Conservation (phyloP, 2,888 invertebrate genomes). For the Pocota personata region DNA sequence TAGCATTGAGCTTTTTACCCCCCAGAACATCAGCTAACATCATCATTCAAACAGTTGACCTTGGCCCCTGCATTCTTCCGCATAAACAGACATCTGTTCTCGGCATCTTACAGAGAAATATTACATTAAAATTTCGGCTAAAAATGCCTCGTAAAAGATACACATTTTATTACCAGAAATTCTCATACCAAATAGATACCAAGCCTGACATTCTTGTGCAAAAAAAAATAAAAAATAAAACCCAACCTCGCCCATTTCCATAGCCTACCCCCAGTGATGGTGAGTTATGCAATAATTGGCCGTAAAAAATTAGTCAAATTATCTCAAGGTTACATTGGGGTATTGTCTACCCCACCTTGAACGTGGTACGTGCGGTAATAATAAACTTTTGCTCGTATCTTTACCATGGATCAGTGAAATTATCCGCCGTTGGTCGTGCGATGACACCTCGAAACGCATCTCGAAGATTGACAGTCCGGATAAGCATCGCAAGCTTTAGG, state of each 20-base stretch:
- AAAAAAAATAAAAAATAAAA: background rate
- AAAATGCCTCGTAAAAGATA: slow-evolving; percentile 28
- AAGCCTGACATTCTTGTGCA: slow-evolving; percentile 16
- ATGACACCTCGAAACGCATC: slow-evolving; percentile 63
- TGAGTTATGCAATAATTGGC: slow-evolving; percentile 60
- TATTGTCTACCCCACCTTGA: slow-evolving; percentile 31
- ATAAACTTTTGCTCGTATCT: slow-evolving; percentile 20
- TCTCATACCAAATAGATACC: background rate
- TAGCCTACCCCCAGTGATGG: background rate
- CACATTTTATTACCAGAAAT: slow-evolving; percentile 15
- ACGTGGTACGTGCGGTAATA: slow-evolving; percentile 50
- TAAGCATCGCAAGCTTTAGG: slow-evolving; percentile 14
- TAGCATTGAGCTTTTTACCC: slow-evolving; percentile 1
- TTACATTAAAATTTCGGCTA: background rate
- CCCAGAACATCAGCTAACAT: slow-evolving; percentile 4
- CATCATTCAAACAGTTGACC: slow-evolving; percentile 25
- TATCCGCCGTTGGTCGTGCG: slow-evolving; percentile 39
- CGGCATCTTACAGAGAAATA: slow-evolving; percentile 1
- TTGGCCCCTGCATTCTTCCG: slow-evolving; percentile 58
- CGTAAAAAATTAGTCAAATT: slow-evolving; percentile 49
- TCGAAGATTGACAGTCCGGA: slow-evolving; percentile 56
- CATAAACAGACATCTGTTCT: slow-evolving; percentile 22
- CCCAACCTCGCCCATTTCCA: slow-evolving; percentile 41
- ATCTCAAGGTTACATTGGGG: slow-evolving; percentile 37
- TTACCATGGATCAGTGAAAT: slow-evolving; percentile 35